These are phyloP conservation scores for Trachymyrmex septentrionalis DNA, from an alignment of 1,140 invertebrate genomes.

Conservation along the genomic window DNA sequence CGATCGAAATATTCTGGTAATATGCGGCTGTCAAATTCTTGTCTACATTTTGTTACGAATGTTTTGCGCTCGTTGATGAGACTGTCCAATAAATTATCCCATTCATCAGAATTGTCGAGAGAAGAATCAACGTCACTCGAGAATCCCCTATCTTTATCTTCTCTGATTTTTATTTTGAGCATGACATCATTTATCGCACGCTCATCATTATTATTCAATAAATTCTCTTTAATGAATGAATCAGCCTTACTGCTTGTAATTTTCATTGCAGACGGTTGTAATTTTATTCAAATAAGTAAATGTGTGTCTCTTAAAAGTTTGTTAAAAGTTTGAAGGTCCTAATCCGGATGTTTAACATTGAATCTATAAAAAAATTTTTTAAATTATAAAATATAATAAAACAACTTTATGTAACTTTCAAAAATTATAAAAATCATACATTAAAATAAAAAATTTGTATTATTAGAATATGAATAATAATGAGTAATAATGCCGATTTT, in stretches of 20 bases:
- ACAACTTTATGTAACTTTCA: not conserved
- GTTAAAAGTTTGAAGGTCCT: not conserved
- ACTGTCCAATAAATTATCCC: not conserved
- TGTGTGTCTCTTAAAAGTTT: not conserved
- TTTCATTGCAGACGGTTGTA: not conserved
- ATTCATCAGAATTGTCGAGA: not conserved
- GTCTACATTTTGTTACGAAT: conserved; percentile 2
- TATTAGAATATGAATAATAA: not conserved
- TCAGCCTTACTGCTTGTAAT: not conserved
- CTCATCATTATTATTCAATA: not conserved
- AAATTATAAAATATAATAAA: not conserved
- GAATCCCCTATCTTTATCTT: not conserved
- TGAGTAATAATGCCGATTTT: not conserved
- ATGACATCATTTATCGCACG: not conserved
- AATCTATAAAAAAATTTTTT: not conserved
- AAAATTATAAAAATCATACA: not conserved
- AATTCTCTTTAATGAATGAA: not conserved
- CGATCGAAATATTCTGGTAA: conserved; percentile 19
- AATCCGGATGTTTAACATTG: not conserved
- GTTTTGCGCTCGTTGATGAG: not conserved
- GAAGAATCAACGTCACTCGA: not conserved
- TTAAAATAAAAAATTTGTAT: not conserved
- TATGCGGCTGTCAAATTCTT: not conserved
- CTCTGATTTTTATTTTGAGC: not conserved
- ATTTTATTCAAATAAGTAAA: not conserved